Base-by-base conservation (phyloP, 2,888 invertebrate species). In the Branchellion lobata region DNA sequence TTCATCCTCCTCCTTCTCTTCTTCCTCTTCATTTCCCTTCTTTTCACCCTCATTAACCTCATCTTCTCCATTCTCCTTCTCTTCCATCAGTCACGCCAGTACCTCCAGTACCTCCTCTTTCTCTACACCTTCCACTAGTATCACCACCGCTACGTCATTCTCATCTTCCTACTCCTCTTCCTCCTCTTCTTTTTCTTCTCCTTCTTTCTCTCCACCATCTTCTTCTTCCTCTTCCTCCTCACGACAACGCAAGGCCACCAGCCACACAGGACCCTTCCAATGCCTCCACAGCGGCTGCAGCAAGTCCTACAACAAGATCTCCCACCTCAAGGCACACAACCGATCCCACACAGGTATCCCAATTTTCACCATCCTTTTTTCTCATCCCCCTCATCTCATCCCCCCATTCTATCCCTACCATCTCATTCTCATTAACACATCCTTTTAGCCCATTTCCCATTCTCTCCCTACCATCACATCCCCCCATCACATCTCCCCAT, bases 321-420 rank as follows among this genome's bases (percentile, higher is more conserved):
- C 77, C 33, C 77, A 77, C 33, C 36, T 77, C n/a, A 77, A 77
- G 53, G 77, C 77, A n/a, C 77, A 77, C 34, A 57, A 65, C 36
- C 31, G 77, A 27, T 57, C 77, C 1, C 77, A 77, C 40, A 77
- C 77, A n/a, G 77, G 77, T 77, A n/a, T n/a, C n/a, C n/a, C n/a
- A n/a, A n/a, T n/a, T n/a, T 21, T 51, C 14, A 18, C 51, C 14
- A 21, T 51, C 51, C 21, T 14, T 51, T 21, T 51, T 14, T 18
- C 51, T 51, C 14, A 18, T 21, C 21, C 14, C 21, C 51, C 21
- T 14, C 14, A 18, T n/a, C n/a, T n/a, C n/a, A n/a, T n/a, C n/a
- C n/a, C n/a, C n/a, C n/a, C n/a, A n/a, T n/a, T n/a, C n/a, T n/a
- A n/a, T n/a, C n/a, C n/a, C n/a, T n/a, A n/a, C n/a, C n/a, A n/a